Conservation (phyloP, 2,797 vertebrate species). For the Cottoperca gobio region DNA sequence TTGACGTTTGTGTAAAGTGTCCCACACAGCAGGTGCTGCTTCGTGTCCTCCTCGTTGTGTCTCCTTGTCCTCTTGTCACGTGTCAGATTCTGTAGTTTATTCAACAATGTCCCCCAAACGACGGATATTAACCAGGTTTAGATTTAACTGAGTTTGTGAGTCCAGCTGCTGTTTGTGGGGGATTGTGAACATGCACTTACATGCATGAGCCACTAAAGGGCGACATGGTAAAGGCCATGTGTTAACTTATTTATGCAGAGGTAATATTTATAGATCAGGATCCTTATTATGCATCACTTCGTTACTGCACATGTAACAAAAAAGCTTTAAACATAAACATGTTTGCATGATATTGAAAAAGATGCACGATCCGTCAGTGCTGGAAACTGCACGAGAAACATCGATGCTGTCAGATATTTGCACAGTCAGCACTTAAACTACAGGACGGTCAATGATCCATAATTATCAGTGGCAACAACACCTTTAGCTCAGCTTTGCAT, state of each 20-base stretch:
- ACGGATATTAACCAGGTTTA: rapidly evolving
- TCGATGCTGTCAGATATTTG: conserved; percentile 5
- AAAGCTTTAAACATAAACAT: not conserved
- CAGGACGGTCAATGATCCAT: not conserved
- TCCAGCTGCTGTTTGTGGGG: not conserved
- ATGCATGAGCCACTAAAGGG: not conserved
- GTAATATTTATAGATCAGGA: conserved; percentile 9
- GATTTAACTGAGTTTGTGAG: not conserved
- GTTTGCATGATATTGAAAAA: too few species aligned
- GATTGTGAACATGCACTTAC: not conserved
- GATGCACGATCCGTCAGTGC: not conserved
- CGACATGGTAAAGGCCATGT: not conserved
- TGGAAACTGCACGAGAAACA: not conserved
- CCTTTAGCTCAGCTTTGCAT: not conserved
- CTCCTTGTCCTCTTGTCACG: too few species aligned
- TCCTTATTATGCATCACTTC: not conserved
- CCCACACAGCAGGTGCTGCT: not conserved
- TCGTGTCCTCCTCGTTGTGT: rapidly evolving
- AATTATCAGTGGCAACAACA: not conserved
- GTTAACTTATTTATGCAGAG: not conserved
- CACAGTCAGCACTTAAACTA: not conserved
- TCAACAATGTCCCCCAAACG: too few species aligned
- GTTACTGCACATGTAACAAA: too few species aligned
- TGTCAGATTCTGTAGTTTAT: not conserved
- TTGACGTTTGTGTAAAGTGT: not conserved